Base-by-base conservation (phyloP, 2,888 invertebrate species). In the Ptychoptera contaminata region DNA sequence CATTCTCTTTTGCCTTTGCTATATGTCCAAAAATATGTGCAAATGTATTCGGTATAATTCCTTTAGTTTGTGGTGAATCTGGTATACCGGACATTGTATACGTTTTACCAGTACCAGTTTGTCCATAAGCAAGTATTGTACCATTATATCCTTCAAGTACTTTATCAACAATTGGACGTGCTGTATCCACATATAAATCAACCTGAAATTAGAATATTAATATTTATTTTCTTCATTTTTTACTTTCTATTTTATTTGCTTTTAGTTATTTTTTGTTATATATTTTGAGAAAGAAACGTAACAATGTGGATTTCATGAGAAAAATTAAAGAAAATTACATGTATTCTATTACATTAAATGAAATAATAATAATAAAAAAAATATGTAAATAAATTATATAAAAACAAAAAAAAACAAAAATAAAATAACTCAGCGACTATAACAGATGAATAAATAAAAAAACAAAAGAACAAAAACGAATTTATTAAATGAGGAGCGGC, bases 11-110 rank as follows among this genome's bases (percentile, higher is more conserved):
- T 1, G 93, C 90, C 59, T 91, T 87, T 0, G 97, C 90, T 53
- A 98, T 98, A 56, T 92, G 90, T 29, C 92, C 92, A 69, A 98
- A 98, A 53, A 99, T 91, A 57, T 98, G 98, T 0, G 96, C 96
- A 69, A 98, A 99, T 0, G 94, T 93, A 68, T 98, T 97, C 0
- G 97, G 97, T 56, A 97, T 97, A 55, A 99, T 93, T 38, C 98
- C 98, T 47, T 88, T 76, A 8, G 88, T 72, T 57, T 96, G 93
- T 0, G 92, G 86, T 11, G 84, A 82, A 2, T 82, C 74, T 51
- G 87, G 76, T 47, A 82, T 77, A 0, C 98, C 98, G 1, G 93
- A 88, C 97, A 98, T 97, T 0, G 98, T 98, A 64, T 84, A 97
- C 0, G 98, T 98, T 70, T 98, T 99, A 8, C 98, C 98, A 0